Percentiles rank a stretch among this genome's conserved stretches.
phyloP scores from a whole-genome alignment of 2,797 vertebrate species.

The Morelia viridis region DNA sequence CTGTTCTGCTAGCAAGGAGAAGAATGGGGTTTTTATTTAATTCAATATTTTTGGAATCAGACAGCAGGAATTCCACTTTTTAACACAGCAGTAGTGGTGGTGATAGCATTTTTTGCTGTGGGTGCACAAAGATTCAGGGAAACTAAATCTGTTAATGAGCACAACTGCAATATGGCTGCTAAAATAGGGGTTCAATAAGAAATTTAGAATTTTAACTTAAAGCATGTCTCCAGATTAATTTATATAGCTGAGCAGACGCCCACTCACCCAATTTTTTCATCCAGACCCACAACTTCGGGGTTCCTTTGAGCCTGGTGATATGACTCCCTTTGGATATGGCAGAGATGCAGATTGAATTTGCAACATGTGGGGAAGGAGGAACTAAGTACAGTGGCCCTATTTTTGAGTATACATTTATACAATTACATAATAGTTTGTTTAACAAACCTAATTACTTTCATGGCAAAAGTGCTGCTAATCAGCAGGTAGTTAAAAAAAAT shows the following conservation, averaged over 20 bases:
- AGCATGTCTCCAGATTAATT: background rate
- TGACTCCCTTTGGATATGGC: background rate
- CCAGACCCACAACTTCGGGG: background rate
- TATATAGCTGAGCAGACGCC: background rate
- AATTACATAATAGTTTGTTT: background rate
- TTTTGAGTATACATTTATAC: background rate
- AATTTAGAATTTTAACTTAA: background rate
- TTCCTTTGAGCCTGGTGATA: background rate
- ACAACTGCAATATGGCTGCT: background rate
- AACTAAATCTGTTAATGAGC: background rate
- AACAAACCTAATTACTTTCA: background rate
- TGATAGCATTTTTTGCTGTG: background rate
- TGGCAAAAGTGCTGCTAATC: background rate
- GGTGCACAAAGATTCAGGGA: background rate
- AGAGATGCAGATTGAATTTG: background rate
- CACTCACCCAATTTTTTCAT: background rate
- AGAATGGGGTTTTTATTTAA: background rate
- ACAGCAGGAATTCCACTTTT: background rate
- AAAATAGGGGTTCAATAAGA: background rate
- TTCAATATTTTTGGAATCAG: background rate
- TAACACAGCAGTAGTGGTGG: background rate
- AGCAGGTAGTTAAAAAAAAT: background rate
- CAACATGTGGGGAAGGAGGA: background rate
- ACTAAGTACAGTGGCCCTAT: background rate
- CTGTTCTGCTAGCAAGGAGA: background rate